phyloP scores from a whole-genome alignment of 2,888 invertebrate genomes.

The Torymus auratus region DNA sequence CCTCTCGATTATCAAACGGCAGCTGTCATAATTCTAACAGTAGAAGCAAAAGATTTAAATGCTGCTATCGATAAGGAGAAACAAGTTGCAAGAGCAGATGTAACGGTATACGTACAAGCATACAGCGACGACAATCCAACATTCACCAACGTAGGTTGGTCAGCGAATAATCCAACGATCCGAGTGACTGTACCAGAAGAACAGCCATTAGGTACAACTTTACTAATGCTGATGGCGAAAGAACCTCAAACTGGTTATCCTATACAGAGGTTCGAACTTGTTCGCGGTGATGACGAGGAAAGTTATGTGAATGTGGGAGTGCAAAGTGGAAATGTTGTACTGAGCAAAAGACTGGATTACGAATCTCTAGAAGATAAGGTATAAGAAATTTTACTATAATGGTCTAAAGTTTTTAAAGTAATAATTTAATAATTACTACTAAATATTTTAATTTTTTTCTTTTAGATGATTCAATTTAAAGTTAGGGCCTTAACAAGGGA shows the following conservation, averaged over 20 bases:
- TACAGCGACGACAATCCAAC: slow-evolving; percentile 87
- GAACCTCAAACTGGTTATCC: slow-evolving; percentile 83
- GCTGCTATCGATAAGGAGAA: slow-evolving; percentile 82
- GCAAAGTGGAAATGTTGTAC: slow-evolving; percentile 86
- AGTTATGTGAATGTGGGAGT: slow-evolving; percentile 77
- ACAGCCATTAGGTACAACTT: slow-evolving; percentile 85
- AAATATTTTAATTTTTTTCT: slow-evolving; percentile 27
- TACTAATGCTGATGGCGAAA: slow-evolving; percentile 84
- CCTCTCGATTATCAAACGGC: slow-evolving; percentile 85
- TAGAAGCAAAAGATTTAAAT: slow-evolving; percentile 84
- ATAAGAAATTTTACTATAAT: too few species aligned
- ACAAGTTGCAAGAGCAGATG: slow-evolving; percentile 83
- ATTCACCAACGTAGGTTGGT: slow-evolving; percentile 86
- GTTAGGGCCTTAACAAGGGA: slow-evolving; percentile 76
- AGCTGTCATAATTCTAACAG: slow-evolving; percentile 85
- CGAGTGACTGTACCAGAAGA: slow-evolving; percentile 85
- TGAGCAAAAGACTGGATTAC: slow-evolving; percentile 87
- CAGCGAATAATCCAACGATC: slow-evolving; percentile 83
- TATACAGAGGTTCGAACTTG: slow-evolving; percentile 78
- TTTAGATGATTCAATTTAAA: slow-evolving; percentile 76
- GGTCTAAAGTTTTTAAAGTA: too few species aligned
- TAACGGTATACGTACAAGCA: slow-evolving; percentile 87
- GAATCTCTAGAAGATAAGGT: slow-evolving; percentile 82
- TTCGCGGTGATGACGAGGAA: slow-evolving; percentile 70
- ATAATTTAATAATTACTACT: too few species aligned